These are phyloP conservation scores for Hirtodrosophila cameraria DNA, from an alignment of 2,888 invertebrate genomes.

Conservation along the genomic window DNA sequence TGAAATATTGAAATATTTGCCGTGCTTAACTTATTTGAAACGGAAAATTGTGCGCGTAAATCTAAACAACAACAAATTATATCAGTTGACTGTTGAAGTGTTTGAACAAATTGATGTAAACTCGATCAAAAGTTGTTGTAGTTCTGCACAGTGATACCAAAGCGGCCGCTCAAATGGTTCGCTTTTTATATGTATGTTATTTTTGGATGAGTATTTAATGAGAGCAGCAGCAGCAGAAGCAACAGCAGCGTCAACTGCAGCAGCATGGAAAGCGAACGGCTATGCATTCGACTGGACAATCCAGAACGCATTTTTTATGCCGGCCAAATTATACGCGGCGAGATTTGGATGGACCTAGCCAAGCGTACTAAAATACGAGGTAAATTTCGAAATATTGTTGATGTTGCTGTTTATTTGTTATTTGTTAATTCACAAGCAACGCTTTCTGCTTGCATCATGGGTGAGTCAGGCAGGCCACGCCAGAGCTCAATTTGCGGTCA, in stretches of 20 bases:
- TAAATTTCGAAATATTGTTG: conserved; percentile 62
- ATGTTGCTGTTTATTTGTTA: conserved; percentile 18
- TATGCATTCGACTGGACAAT: conserved; percentile 82
- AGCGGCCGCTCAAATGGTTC: conserved; percentile 58
- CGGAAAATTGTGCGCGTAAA: conserved; percentile 7
- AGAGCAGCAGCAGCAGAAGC: conserved; percentile 29
- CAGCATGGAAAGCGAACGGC: conserved; percentile 81
- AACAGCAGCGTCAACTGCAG: conserved; percentile 22
- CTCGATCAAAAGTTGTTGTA: conserved; percentile 40
- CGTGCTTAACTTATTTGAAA: conserved; percentile 19
- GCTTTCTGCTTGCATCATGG: conserved; percentile 52
- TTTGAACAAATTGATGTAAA: conserved; percentile 6
- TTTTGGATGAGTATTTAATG: conserved; percentile 71
- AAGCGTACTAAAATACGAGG: conserved; percentile 83
- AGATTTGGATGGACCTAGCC: conserved; percentile 82
- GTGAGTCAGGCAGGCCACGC: conserved; percentile 60
- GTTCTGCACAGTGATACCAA: conserved; percentile 53
- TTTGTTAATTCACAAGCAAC: conserved; percentile 31
- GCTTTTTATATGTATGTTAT: conserved; percentile 67
- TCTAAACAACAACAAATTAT: background rate
- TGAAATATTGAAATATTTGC: conserved; percentile 35
- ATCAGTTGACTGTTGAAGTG: conserved; percentile 1
- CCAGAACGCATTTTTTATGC: conserved; percentile 82
- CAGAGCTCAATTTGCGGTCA: conserved; percentile 23
- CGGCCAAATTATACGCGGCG: conserved; percentile 82